Percentiles rank a stretch among this genome's conserved stretches.
Conservation (phyloP, 2,113 vertebrate genomes). For the Struthio camelus region DNA sequence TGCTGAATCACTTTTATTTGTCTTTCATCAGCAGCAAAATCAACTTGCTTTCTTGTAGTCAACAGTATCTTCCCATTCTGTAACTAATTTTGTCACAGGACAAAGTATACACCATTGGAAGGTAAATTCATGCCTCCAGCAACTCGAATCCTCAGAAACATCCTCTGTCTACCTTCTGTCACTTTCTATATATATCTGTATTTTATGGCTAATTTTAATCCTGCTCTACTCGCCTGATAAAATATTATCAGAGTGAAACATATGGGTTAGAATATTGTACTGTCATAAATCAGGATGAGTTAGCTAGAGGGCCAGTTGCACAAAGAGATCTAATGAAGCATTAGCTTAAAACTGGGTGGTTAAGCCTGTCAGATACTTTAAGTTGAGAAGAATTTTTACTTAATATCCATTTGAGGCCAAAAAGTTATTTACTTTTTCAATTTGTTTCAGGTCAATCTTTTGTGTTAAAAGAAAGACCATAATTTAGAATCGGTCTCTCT, state of each 20-base stretch:
- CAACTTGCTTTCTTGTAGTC: constrained; percentile 67
- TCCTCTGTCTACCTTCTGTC: constrained; percentile 63
- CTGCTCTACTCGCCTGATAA: constrained; percentile 39
- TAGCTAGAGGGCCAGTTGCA: constrained; percentile 81
- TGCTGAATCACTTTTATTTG: constrained; percentile 64
- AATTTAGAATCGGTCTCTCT: constrained; percentile 73
- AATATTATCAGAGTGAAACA: constrained; percentile 70
- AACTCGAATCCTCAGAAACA: constrained; percentile 67
- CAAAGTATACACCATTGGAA: constrained; percentile 68
- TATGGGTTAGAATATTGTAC: constrained; percentile 64
- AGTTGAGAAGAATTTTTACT: constrained; percentile 74
- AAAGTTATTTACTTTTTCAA: constrained; percentile 82
- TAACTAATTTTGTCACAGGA: constrained; percentile 75
- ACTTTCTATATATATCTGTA: constrained; percentile 55
- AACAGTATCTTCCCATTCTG: constrained; percentile 63
- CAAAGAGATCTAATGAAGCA: constrained; percentile 83
- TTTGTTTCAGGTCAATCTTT: constrained; percentile 80
- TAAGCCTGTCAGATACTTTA: constrained; percentile 83
- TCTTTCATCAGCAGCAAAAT: constrained; percentile 72
- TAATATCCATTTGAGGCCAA: constrained; percentile 72
- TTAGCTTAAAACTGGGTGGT: constrained; percentile 79
- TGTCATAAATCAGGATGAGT: constrained; percentile 76
- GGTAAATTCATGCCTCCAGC: constrained; percentile 70
- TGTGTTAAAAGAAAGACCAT: constrained; percentile 77
- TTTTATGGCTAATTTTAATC: constrained; percentile 69